Conservation (phyloP, 2,113 vertebrate species). For the Ceyx margarethae region DNA sequence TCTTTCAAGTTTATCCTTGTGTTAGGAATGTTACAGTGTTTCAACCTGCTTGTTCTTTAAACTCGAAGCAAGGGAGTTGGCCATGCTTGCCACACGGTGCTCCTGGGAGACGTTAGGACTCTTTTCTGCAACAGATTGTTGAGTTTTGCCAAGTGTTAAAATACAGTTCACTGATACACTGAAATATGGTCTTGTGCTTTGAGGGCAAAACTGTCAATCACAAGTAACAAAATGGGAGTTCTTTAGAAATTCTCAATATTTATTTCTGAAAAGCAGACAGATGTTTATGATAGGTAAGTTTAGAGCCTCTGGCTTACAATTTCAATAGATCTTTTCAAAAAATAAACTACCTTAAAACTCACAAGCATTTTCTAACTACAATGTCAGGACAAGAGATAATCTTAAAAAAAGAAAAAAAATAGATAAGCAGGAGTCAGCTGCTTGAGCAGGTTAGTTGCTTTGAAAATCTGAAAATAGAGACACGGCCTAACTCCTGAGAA, state of each 20-base stretch:
- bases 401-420: neutral
- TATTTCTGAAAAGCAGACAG: neutral
- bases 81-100: fast-evolving
- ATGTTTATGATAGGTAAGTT: neutral
- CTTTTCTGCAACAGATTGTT: neutral
- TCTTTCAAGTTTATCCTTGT: neutral
- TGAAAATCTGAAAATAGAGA: neutral
- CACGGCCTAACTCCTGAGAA: neutral
- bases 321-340: neutral
- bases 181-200: neutral
- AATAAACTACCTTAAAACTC: neutral
- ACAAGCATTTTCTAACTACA: neutral
- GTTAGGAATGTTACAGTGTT: neutral
- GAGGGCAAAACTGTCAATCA: neutral
- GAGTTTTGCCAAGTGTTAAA: neutral
- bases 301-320: neutral
- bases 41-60: neutral
- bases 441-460: neutral
- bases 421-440: neutral
- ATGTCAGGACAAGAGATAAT: neutral
- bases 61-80: fast-evolving
- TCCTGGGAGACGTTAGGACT: neutral
- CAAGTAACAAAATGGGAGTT: neutral
- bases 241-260: neutral
- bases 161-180: neutral